These are phyloP conservation scores for Drosophila saltans DNA, from an alignment of 1,140 invertebrate species.

Conservation along the genomic window DNA sequence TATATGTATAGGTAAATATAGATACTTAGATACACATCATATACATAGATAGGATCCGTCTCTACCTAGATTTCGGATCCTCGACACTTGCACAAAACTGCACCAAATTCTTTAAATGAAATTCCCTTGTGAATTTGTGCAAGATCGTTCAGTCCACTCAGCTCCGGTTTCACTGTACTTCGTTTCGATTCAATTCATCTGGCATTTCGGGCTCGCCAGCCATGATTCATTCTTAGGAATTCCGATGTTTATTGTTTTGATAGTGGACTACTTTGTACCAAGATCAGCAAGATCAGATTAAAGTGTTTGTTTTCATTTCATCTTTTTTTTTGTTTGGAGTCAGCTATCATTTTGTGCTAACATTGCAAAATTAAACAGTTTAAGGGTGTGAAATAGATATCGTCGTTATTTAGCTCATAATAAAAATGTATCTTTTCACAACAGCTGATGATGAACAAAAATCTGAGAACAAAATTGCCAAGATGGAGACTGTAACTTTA, in stretches of 20 bases:
- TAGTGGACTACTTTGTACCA: constrained; percentile 24
- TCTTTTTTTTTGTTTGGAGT: neutral
- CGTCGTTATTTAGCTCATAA: too few species aligned
- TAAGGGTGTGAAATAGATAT: too few species aligned
- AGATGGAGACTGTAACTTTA: too few species aligned
- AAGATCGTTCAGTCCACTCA: neutral
- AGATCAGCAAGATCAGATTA: constrained; percentile 40
- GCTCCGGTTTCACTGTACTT: constrained; percentile 33
- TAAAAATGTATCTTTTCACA: neutral
- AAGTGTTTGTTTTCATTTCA: neutral
- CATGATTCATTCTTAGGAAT: constrained; percentile 49
- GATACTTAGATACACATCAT: too few species aligned
- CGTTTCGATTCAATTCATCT: constrained; percentile 25
- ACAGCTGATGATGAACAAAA: too few species aligned
- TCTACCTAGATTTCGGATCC: constrained; percentile 56
- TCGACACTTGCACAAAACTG: constrained; percentile 46
- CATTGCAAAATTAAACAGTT: too few species aligned
- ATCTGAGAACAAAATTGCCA: too few species aligned
- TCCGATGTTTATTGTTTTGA: constrained; percentile 27
- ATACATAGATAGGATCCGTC: neutral
- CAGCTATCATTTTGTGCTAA: neutral
- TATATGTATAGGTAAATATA: constrained; percentile 23
- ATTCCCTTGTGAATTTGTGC: neutral
- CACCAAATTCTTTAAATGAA: constrained; percentile 32
- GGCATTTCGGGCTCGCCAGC: neutral